A percentile compares a stretch with the other conserved stretches of the same genome.
Evolutionary conservation across 2,888 invertebrate genomes (phyloP).

Genomic region (Epirrita christyi): DNA sequence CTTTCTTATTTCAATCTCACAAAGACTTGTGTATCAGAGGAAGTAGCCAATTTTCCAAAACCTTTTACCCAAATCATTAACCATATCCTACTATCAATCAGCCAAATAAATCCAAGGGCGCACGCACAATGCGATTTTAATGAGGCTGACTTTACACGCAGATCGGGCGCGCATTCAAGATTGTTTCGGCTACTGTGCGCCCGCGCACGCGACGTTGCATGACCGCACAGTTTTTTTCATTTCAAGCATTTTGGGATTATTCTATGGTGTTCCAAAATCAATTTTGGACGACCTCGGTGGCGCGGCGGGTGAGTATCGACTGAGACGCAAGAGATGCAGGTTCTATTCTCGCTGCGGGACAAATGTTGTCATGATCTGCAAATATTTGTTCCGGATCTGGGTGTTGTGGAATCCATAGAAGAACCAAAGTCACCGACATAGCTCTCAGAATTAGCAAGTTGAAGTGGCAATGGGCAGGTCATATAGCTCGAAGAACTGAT

Average conservation of each 20-base stretch:
- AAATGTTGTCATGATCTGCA: no score
- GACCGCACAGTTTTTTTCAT: conserved; percentile 49
- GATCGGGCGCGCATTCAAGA: conserved; percentile 38
- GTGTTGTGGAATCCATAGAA: no score
- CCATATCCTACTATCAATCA: conserved; percentile 38
- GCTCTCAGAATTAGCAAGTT: no score
- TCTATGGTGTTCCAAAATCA: conserved; percentile 1
- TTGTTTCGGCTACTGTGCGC: conserved; percentile 57
- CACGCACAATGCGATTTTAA: conserved; percentile 46
- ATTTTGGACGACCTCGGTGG: no score
- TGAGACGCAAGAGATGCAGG: no score
- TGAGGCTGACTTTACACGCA: conserved; percentile 41
- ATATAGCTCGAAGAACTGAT: no score
- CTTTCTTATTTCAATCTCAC: no score
- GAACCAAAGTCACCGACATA: no score
- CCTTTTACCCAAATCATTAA: conserved; percentile 1
- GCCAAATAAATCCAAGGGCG: conserved; percentile 38
- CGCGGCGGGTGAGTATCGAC: no score
- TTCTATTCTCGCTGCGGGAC: no score
- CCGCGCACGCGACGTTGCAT: conserved; percentile 78
- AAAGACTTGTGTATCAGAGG: conserved; percentile 5
- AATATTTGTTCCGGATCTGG: no score
- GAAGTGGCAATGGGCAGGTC: no score
- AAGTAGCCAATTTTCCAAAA: conserved; percentile 26
- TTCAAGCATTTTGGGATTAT: conserved; percentile 24